phyloP scores from a whole-genome alignment of 2,888 invertebrate genomes.

The Perizoma affinitatum region DNA sequence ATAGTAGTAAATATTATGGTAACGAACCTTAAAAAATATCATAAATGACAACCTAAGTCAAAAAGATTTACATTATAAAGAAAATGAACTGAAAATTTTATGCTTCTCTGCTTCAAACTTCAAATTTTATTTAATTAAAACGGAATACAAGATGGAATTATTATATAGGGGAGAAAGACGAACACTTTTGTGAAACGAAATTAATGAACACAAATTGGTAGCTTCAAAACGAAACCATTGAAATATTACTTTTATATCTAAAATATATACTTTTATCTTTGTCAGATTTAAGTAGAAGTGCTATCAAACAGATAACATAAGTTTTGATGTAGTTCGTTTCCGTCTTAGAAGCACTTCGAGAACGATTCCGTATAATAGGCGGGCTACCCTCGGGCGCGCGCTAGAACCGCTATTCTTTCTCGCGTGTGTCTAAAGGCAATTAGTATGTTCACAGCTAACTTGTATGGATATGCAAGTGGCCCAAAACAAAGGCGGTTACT shows the following conservation, averaged over 20 bases:
- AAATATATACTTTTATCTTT: background rate
- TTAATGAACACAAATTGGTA: background rate
- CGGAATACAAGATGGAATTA: background rate
- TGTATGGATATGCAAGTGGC: constrained; percentile 15
- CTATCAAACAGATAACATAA: constrained; percentile 1
- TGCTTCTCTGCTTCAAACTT: background rate
- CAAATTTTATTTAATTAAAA: background rate
- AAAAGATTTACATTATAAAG: constrained; percentile 12
- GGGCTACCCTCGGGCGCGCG: constrained; percentile 1
- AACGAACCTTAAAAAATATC: constrained; percentile 12
- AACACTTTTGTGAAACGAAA: background rate
- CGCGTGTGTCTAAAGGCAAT: constrained; percentile 16
- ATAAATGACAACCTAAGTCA: constrained; percentile 7
- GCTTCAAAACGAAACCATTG: no score
- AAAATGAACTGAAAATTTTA: constrained; percentile 12
- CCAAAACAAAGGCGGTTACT: constrained; percentile 8
- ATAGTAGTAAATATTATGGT: constrained; percentile 12
- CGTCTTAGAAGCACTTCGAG: constrained; percentile 6
- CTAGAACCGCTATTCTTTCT: constrained; percentile 19
- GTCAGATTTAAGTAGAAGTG: background rate
- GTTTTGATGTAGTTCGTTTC: constrained; percentile 5
- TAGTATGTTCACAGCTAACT: constrained; percentile 14
- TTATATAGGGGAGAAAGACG: background rate
- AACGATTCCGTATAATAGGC: constrained; percentile 13
- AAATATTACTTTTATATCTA: no score